phyloP scores from a whole-genome alignment of 2,113 vertebrate genomes.

The Sceloporus undulatus region DNA sequence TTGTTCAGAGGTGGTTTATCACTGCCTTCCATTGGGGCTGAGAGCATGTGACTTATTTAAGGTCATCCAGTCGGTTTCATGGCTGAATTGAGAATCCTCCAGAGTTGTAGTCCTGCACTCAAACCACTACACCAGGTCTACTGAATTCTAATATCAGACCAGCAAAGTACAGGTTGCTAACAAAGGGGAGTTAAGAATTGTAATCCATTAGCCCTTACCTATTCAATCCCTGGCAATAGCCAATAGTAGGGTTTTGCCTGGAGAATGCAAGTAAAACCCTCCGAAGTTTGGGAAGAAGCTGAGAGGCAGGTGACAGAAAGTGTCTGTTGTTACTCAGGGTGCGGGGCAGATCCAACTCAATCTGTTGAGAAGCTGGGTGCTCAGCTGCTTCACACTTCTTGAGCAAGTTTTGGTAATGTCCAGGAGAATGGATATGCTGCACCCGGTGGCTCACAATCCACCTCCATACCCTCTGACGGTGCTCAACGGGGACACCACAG shows the following conservation, averaged over 20 bases:
- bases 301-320: slow-evolving; percentile 88
- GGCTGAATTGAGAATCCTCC: too few species aligned
- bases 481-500: slow-evolving; percentile 84
- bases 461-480: slow-evolving; percentile 86
- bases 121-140: background rate
- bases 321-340: slow-evolving; percentile 92
- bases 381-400: slow-evolving; percentile 77
- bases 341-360: slow-evolving; percentile 93
- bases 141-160: background rate
- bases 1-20: too few species aligned
- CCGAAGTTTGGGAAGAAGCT: slow-evolving; percentile 85
- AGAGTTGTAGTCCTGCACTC: too few species aligned
- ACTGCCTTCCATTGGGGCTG: too few species aligned
- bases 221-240: slow-evolving; percentile 97
- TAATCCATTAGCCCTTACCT: slow-evolving; percentile 77
- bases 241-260: slow-evolving; percentile 92
- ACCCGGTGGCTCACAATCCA: slow-evolving; percentile 83
- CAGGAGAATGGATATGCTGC: slow-evolving; percentile 61
- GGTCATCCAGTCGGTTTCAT: too few species aligned
- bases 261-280: slow-evolving; percentile 92
- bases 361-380: slow-evolving; percentile 89
- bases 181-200: background rate
- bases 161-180: background rate
- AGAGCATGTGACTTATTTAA: too few species aligned
- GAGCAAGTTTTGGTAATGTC: slow-evolving; percentile 84